Conservation (phyloP, 2,888 invertebrate genomes). For the Mycalesis mineus region DNA sequence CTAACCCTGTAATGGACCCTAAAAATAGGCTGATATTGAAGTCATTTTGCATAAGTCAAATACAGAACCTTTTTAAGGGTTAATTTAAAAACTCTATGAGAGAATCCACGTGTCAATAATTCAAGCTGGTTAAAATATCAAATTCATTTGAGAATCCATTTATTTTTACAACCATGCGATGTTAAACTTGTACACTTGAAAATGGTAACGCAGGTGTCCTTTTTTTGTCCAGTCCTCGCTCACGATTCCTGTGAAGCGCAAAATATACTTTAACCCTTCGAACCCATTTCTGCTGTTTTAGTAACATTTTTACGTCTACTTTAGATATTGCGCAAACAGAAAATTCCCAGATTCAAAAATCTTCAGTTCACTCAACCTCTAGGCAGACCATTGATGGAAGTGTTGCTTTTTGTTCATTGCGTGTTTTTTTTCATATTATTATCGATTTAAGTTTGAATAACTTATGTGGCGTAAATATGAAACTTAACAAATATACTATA, state of each 20-base stretch:
- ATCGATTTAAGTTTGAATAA: no score
- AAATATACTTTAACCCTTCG: neutral
- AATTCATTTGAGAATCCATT: neutral
- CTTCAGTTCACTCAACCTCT: no score
- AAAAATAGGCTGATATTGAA: no score
- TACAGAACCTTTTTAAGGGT: neutral
- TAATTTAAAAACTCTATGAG: neutral
- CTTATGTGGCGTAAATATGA: no score
- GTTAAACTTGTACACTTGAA: neutral
- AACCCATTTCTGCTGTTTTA: neutral
- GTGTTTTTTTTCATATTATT: no score
- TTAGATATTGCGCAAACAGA: neutral
- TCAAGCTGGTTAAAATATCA: neutral
- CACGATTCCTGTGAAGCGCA: neutral
- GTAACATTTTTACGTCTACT: neutral
- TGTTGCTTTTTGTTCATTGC: no score
- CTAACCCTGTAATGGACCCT: no score
- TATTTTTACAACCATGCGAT: neutral
- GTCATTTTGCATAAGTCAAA: no score
- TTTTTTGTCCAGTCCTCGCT: neutral
- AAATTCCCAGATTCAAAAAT: no score
- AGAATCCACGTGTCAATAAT: neutral
- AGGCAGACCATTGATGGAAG: no score
- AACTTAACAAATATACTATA: no score
- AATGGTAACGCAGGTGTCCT: neutral